phyloP scores from a whole-genome alignment of 2,888 invertebrate species.

The Cephus sareptanus region DNA sequence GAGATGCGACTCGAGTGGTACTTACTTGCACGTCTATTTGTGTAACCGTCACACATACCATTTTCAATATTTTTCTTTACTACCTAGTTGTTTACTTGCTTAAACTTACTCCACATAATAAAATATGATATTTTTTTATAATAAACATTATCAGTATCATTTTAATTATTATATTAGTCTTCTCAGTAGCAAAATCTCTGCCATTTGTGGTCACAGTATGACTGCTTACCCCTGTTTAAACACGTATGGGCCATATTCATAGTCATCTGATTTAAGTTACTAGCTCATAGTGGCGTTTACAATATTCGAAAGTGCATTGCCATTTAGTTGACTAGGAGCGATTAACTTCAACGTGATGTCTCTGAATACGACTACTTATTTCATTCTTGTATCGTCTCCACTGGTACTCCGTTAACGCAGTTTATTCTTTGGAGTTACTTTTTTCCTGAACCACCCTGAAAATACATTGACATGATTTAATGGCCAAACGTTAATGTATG shows the following conservation, averaged over 20 bases:
- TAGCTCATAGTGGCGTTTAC: background rate
- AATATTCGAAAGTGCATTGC: background rate
- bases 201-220: slow-evolving; percentile 45
- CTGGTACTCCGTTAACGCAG: slow-evolving; percentile 45
- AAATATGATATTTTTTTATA: slow-evolving; percentile 59
- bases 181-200: slow-evolving; percentile 56
- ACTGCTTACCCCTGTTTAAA: slow-evolving; percentile 44
- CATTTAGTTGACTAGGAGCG: background rate
- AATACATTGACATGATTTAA: slow-evolving; percentile 29
- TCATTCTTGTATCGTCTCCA: slow-evolving; percentile 16
- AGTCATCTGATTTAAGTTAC: slow-evolving; percentile 5
- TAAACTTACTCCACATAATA: slow-evolving; percentile 60
- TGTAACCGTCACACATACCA: slow-evolving; percentile 44
- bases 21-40: slow-evolving; percentile 37
- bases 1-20: slow-evolving; percentile 30
- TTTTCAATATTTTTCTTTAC: slow-evolving; percentile 39
- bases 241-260: slow-evolving; percentile 36
- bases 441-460: slow-evolving; percentile 70
- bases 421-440: slow-evolving; percentile 68
- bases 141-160: slow-evolving; percentile 59
- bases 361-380: slow-evolving; percentile 7
- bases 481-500: slow-evolving; percentile 18
- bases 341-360: slow-evolving; percentile 19
- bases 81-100: slow-evolving; percentile 52
- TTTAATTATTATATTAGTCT: slow-evolving; percentile 59